Conservation (phyloP, 2,888 invertebrate genomes). For the Folsomia manolachei region DNA sequence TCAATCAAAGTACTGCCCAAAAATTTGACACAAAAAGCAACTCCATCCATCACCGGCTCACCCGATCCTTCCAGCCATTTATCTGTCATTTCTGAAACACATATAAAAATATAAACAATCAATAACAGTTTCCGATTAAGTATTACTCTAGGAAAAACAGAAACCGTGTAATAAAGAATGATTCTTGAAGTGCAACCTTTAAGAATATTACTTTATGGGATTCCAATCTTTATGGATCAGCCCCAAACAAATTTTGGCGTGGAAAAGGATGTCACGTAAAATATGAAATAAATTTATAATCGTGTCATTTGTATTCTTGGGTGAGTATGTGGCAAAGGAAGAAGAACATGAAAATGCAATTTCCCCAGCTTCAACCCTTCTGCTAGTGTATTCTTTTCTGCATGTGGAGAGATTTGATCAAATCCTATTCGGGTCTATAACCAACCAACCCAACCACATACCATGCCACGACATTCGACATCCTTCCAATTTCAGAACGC, state of each 20-base stretch:
- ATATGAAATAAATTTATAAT: conserved; percentile 8
- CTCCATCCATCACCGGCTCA: conserved; percentile 54
- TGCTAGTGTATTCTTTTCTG: no score
- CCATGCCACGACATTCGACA: not conserved
- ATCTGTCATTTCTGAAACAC: conserved; percentile 44
- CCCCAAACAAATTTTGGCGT: not conserved
- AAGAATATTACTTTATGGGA: not conserved
- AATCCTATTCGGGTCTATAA: not conserved
- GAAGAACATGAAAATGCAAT: conserved; percentile 8
- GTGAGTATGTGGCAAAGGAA: not conserved
- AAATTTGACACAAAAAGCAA: conserved; percentile 67
- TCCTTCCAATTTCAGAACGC: not conserved
- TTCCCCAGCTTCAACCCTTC: not conserved
- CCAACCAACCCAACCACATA: not conserved
- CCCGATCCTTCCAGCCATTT: conserved; percentile 42
- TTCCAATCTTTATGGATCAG: not conserved
- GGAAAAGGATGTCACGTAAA: conserved; percentile 1
- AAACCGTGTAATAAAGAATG: no score
- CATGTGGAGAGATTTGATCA: not conserved
- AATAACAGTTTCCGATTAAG: conserved; percentile 2
- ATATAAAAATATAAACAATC: not conserved
- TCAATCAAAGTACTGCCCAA: conserved; percentile 75
- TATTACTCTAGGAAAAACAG: not conserved
- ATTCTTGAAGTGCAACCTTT: not conserved
- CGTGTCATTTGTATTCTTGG: not conserved